A percentile compares a stretch with the other conserved stretches of the same genome.
Evolutionary conservation across 1,140 invertebrate genomes (phyloP).

Genomic region (Drosophila bifasciata): DNA sequence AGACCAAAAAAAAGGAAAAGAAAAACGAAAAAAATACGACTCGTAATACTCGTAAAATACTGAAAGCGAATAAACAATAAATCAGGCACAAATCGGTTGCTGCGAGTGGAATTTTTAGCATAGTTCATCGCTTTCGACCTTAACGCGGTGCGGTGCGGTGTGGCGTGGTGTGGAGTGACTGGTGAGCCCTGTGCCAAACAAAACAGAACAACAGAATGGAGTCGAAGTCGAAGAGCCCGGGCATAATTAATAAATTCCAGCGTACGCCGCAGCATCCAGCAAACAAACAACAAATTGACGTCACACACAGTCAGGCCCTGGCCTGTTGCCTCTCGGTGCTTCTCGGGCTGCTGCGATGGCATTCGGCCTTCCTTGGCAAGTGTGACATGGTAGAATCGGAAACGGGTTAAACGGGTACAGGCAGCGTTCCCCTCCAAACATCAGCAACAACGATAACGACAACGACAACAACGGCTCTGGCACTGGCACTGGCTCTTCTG

Average conservation of each 20-base stretch:
- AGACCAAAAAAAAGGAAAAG: conserved; percentile 61
- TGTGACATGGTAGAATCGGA: conserved; percentile 55
- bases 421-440: conserved; percentile 10
- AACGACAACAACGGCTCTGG: conserved; percentile 1
- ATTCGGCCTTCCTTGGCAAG: conserved; percentile 54
- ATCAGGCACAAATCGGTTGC: conserved; percentile 68
- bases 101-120: conserved; percentile 72
- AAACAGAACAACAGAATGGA: conserved; percentile 25
- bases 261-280: conserved; percentile 57
- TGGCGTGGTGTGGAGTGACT: too few species aligned
- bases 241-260: conserved; percentile 81
- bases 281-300: conserved; percentile 74
- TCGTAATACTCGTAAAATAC: too few species aligned
- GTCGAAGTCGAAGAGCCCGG: conserved; percentile 13
- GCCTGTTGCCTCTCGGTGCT: conserved; percentile 13
- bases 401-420: conserved; percentile 70
- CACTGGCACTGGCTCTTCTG: not conserved
- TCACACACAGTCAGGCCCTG: conserved; percentile 43
- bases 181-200: conserved; percentile 27
- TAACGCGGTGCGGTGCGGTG: not conserved
- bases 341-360: not conserved
- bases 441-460: conserved; percentile 43
- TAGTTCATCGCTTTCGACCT: conserved; percentile 27
- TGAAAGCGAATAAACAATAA: conserved; percentile 75
- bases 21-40: too few species aligned